Conservation (phyloP, 2,113 vertebrate species). For the Ahaetulla prasina region DNA sequence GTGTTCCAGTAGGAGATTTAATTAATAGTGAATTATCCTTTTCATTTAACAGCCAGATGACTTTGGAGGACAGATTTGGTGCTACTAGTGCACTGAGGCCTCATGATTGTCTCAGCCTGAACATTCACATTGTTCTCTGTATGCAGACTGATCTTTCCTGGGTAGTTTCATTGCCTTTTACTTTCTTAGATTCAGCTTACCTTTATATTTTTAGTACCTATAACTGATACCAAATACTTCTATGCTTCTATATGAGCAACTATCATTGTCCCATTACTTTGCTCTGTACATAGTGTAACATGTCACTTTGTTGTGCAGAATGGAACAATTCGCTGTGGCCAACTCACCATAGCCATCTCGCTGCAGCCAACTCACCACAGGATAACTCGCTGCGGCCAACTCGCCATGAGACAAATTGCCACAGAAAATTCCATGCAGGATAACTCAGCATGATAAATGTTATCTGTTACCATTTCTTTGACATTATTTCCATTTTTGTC, state of each 20-base stretch:
- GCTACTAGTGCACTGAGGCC: neutral
- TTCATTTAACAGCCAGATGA: neutral
- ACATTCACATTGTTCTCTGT: neutral
- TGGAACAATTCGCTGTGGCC: too few species aligned
- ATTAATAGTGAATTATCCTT: neutral
- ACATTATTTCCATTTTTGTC: neutral
- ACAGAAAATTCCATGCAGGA: neutral
- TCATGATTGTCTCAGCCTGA: neutral
- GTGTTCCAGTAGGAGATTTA: neutral
- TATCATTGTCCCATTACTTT: neutral
- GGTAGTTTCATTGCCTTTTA: neutral
- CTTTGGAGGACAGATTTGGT: neutral
- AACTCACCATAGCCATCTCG: too few species aligned
- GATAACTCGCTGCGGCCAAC: too few species aligned
- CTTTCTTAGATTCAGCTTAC: neutral
- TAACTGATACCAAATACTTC: neutral
- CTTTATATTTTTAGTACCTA: neutral
- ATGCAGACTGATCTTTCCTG: neutral
- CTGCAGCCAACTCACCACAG: too few species aligned
- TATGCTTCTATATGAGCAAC: neutral
- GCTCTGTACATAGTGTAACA: neutral
- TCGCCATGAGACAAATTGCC: neutral
- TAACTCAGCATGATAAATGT: neutral
- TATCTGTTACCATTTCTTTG: neutral
- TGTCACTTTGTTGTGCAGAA: neutral